Conservation (phyloP, 2,888 invertebrate species). For the Drosophila melanosoma region DNA sequence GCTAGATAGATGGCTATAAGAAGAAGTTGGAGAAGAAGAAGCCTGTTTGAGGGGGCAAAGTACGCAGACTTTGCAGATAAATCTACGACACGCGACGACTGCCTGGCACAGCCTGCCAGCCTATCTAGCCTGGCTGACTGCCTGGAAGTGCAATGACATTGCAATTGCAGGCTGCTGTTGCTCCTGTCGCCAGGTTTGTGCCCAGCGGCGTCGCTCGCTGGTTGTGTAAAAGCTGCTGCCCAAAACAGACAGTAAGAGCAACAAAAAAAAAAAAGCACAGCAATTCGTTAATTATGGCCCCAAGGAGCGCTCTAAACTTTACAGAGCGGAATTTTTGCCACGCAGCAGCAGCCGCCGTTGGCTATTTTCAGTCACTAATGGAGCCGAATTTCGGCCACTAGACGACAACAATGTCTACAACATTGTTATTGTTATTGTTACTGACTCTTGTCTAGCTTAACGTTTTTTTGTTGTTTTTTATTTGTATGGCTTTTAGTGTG, state of each 20-base stretch:
- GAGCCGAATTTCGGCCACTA: constrained; percentile 38
- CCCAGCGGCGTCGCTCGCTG: constrained; percentile 26
- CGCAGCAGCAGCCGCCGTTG: constrained; percentile 24
- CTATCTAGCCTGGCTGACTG: constrained; percentile 13
- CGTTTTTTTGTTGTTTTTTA: neutral
- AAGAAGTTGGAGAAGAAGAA: constrained; percentile 33
- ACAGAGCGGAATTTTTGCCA: constrained; percentile 47
- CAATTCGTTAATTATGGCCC: constrained; percentile 70
- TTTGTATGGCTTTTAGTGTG: constrained; percentile 39
- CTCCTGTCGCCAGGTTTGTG: constrained; percentile 43
- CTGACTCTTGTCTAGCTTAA: constrained; percentile 16
- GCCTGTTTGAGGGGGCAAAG: constrained; percentile 69
- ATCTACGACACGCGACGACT: constrained; percentile 52
- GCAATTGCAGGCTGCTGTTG: constrained; percentile 32
- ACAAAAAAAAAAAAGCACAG: neutral
- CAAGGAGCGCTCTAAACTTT: constrained; percentile 48
- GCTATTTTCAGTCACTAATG: constrained; percentile 33
- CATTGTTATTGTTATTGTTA: constrained; percentile 34
- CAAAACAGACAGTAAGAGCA: constrained; percentile 34
- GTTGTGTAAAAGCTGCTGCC: constrained; percentile 45
- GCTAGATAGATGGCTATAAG: constrained; percentile 34
- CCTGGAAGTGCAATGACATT: constrained; percentile 68
- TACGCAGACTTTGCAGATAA: constrained; percentile 64
- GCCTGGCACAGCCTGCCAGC: constrained; percentile 16
- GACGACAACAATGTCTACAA: constrained; percentile 42